phyloP scores from a whole-genome alignment of 2,888 invertebrate genomes.

The Blastobasis adustella region DNA sequence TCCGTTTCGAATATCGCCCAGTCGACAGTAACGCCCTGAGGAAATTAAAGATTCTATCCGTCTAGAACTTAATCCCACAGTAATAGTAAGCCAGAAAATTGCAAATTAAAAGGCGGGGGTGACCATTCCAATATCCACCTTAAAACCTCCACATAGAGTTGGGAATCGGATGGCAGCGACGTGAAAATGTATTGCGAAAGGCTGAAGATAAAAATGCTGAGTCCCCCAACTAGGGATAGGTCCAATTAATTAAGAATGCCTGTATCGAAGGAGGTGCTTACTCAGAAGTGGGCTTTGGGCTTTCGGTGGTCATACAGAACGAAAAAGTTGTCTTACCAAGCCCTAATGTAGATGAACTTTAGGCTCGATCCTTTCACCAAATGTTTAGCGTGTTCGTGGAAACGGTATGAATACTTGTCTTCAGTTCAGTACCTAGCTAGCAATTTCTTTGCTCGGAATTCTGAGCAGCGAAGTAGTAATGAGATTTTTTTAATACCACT shows the following conservation, averaged over 20 bases:
- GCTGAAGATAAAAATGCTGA: constrained; percentile 57
- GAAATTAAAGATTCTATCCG: constrained; percentile 73
- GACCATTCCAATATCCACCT: constrained; percentile 15
- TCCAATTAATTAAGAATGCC: constrained; percentile 62
- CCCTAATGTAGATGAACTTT: too few relatives aligned
- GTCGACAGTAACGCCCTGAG: constrained; percentile 51
- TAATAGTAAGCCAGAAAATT: constrained; percentile 67
- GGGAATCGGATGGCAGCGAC: constrained; percentile 13
- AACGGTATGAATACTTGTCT: too few relatives aligned
- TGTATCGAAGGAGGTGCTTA: constrained; percentile 23
- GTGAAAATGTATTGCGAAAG: constrained; percentile 7
- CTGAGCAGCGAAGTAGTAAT: too few relatives aligned
- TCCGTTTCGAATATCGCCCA: constrained; percentile 46
- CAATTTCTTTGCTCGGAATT: too few relatives aligned
- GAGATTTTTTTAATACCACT: too few relatives aligned
- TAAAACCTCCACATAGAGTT: constrained; percentile 14
- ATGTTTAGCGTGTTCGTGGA: too few relatives aligned
- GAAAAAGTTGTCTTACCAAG: too few relatives aligned
- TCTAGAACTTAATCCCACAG: constrained; percentile 60
- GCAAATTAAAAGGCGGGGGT: constrained; percentile 56
- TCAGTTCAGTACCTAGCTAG: too few relatives aligned
- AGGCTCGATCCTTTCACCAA: too few relatives aligned
- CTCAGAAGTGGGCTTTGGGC: not conserved
- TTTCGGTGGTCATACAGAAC: not conserved
- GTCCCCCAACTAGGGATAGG: constrained; percentile 48